A percentile compares a stretch with the other conserved stretches of the same genome.
phyloP scores from a whole-genome alignment of 2,113 vertebrate genomes.

The Anthoscopus minutus region DNA sequence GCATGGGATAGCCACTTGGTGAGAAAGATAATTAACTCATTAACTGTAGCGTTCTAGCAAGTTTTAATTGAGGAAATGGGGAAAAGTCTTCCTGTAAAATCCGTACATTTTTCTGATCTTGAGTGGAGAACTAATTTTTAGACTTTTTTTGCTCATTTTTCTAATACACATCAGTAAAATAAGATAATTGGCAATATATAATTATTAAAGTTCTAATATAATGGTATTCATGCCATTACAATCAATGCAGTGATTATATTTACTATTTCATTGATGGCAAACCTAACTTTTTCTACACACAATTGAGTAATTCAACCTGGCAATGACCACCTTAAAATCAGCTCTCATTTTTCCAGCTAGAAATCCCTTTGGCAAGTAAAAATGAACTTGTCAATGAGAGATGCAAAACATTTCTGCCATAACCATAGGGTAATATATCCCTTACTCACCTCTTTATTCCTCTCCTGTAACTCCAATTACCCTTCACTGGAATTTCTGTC shows the following conservation, averaged over 20 bases:
- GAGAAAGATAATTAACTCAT: background rate
- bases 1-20: background rate
- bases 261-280: background rate
- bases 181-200: background rate
- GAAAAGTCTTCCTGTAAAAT: background rate
- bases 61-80: background rate
- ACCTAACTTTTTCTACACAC: background rate
- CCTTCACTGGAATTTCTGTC: background rate
- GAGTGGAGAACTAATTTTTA: background rate
- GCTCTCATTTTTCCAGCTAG: background rate
- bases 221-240: too few species aligned
- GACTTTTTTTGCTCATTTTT: background rate
- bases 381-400: background rate
- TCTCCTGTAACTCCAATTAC: accelerated
- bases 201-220: background rate
- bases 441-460: background rate
- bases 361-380: background rate
- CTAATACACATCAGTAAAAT: background rate
- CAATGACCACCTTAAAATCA: background rate
- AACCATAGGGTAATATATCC: background rate
- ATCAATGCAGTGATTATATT: slow-evolving; percentile 4
- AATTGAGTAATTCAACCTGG: background rate
- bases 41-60: background rate
- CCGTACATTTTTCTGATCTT: background rate
- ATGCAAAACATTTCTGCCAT: background rate